A percentile compares a stretch with the other conserved stretches of the same genome.
Evolutionary conservation across 1,140 invertebrate genomes (phyloP).

Genomic region (Bombus breviceps): DNA sequence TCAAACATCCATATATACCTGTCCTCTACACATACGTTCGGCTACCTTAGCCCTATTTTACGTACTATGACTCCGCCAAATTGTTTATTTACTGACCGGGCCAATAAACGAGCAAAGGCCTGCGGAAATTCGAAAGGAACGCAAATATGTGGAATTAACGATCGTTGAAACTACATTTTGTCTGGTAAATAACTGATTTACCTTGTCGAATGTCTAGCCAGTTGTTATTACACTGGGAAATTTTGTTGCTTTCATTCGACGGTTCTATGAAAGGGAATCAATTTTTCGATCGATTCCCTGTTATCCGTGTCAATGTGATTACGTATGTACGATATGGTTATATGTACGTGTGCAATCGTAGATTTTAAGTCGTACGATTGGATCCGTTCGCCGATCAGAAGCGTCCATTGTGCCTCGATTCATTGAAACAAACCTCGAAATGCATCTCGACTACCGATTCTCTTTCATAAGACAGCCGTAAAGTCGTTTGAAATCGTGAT

Average conservation of each 20-base stretch:
- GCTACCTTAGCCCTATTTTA: not conserved
- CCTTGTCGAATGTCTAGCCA: not conserved
- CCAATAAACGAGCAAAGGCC: not conserved
- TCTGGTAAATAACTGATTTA: not conserved
- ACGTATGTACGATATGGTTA: too few relatives aligned
- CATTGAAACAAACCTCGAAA: not conserved
- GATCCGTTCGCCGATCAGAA: slow-evolving; percentile 6
- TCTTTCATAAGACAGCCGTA: too few relatives aligned
- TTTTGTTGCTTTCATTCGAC: not conserved
- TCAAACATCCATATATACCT: too few relatives aligned
- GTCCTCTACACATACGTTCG: too few relatives aligned
- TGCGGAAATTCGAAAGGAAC: not conserved
- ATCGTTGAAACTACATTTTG: not conserved
- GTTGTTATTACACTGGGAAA: not conserved
- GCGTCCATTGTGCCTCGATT: not conserved
- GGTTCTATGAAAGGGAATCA: not conserved
- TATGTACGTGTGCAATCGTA: too few relatives aligned
- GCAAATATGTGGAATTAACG: not conserved
- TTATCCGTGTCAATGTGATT: not conserved
- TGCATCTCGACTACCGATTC: too few relatives aligned
- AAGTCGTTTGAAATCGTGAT: not conserved
- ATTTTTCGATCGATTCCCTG: not conserved
- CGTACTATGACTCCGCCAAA: not conserved
- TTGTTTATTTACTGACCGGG: not conserved
- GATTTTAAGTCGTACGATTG: not conserved